Percentiles rank a stretch among this genome's conserved stretches.
Evolutionary conservation across 2,113 vertebrate species (phyloP).

Genomic region (Microtus montanus): DNA sequence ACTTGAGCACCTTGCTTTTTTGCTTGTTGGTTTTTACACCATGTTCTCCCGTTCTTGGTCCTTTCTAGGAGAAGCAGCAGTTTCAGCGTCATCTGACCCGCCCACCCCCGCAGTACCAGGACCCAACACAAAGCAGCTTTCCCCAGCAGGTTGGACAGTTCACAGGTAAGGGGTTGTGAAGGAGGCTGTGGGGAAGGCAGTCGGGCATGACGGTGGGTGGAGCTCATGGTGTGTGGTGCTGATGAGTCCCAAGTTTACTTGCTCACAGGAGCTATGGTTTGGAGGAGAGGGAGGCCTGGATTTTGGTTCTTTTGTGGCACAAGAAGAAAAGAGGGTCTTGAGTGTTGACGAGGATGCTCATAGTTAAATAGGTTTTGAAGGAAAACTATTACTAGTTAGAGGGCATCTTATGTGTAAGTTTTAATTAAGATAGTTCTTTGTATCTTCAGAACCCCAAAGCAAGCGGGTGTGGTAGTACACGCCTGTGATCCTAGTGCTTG

Average conservation of each 20-base stretch:
- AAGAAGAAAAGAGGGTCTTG: background rate
- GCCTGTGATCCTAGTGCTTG: background rate
- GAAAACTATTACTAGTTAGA: conserved; percentile 15
- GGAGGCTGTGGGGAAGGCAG: background rate
- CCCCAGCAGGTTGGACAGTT: conserved; percentile 92
- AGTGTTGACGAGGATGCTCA: background rate
- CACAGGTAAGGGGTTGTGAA: conserved; percentile 83
- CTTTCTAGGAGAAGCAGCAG: conserved; percentile 94
- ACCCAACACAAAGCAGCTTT: conserved; percentile 93
- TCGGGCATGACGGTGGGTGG: too few relatives aligned
- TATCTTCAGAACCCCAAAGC: background rate
- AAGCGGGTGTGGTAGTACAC: background rate
- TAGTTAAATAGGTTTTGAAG: background rate
- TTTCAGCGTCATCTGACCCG: conserved; percentile 95
- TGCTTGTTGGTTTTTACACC: background rate
- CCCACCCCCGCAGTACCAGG: conserved; percentile 97
- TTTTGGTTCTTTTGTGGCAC: background rate
- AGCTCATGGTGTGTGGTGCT: background rate
- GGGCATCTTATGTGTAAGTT: conserved; percentile 22
- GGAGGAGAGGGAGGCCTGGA: too few relatives aligned
- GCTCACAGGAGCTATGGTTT: background rate
- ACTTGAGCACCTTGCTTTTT: background rate
- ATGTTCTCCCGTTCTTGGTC: background rate
- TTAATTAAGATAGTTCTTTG: conserved; percentile 18
- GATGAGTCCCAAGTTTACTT: background rate